Percentiles rank a stretch among this genome's conserved stretches.
Conservation (phyloP, 2,113 vertebrate species). For the Pterocles orientalis region DNA sequence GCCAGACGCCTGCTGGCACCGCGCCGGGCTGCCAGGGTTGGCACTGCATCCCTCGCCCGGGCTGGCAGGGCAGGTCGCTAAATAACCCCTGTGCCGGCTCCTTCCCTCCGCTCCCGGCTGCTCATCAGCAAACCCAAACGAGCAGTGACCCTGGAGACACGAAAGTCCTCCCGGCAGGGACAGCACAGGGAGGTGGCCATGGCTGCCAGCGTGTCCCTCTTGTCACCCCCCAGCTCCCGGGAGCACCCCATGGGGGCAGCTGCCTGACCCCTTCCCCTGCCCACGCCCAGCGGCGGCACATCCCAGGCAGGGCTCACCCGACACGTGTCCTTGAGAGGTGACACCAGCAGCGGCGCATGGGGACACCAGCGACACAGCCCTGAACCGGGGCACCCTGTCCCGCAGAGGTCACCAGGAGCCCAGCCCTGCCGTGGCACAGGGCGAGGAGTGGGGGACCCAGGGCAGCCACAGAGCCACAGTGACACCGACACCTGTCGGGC, state of each 20-base stretch:
- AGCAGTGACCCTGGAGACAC: rapidly evolving
- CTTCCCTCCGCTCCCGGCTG: not conserved
- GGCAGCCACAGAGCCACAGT: rapidly evolving
- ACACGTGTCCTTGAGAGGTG: not conserved
- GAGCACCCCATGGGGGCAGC: not conserved
- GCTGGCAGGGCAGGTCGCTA: not conserved
- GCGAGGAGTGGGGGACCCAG: not conserved
- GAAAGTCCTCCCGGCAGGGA: not conserved
- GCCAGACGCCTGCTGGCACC: rapidly evolving
- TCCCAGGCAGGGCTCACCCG: not conserved
- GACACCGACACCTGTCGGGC: rapidly evolving
- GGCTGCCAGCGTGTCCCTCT: not conserved
- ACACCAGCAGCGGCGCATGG: rapidly evolving
- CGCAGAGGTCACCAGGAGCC: not conserved
- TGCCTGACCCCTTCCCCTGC: not conserved
- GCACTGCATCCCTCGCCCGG: rapidly evolving
- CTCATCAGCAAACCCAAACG: not conserved
- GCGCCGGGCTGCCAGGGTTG: not conserved
- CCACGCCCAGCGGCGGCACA: rapidly evolving
- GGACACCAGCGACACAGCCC: not conserved
- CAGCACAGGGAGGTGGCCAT: rapidly evolving
- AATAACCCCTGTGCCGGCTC: constrained; percentile 8
- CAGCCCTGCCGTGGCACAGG: not conserved
- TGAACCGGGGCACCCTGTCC: not conserved
- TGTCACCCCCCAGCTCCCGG: not conserved